Conservation (phyloP, 1,140 invertebrate genomes). For the Daktulosphaira vitifoliae region DNA sequence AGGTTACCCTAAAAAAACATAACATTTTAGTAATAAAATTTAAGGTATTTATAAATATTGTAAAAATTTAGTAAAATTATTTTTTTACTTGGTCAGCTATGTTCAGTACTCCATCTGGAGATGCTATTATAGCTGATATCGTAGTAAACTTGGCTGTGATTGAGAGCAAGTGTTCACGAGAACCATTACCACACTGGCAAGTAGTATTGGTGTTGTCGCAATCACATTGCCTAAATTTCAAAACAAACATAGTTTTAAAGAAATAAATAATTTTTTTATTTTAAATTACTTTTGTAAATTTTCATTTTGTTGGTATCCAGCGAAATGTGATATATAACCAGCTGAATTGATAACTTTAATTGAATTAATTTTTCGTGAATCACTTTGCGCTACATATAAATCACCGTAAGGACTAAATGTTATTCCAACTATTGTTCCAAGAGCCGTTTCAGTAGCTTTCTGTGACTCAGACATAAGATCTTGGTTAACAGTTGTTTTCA, state of each 20-base stretch:
- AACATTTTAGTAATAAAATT: neutral
- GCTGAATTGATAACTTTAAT: slow-evolving; percentile 73
- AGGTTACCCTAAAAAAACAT: slow-evolving; percentile 56
- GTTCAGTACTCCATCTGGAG: slow-evolving; percentile 86
- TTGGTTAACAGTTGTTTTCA: slow-evolving; percentile 30
- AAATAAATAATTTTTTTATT: neutral
- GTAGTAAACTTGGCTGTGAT: slow-evolving; percentile 83
- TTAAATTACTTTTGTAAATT: slow-evolving; percentile 38
- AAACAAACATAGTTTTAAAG: too few species aligned
- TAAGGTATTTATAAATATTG: neutral
- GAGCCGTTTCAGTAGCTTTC: slow-evolving; percentile 48
- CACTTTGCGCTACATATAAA: slow-evolving; percentile 86
- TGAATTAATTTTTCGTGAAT: slow-evolving; percentile 79
- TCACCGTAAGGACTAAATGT: slow-evolving; percentile 88
- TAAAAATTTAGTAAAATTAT: too few species aligned
- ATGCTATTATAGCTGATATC: slow-evolving; percentile 84
- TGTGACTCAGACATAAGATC: slow-evolving; percentile 35
- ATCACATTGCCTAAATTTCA: slow-evolving; percentile 37
- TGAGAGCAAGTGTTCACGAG: slow-evolving; percentile 53
- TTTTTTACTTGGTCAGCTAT: slow-evolving; percentile 79
- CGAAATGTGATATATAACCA: slow-evolving; percentile 73
- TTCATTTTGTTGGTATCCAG: slow-evolving; percentile 56
- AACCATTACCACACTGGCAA: slow-evolving; percentile 39
- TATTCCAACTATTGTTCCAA: slow-evolving; percentile 71
- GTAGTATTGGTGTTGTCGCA: slow-evolving; percentile 41